A percentile compares a stretch with the other conserved stretches of the same genome.
Conservation (phyloP, 2,888 invertebrate species). For the Lithophane ornitopus region DNA sequence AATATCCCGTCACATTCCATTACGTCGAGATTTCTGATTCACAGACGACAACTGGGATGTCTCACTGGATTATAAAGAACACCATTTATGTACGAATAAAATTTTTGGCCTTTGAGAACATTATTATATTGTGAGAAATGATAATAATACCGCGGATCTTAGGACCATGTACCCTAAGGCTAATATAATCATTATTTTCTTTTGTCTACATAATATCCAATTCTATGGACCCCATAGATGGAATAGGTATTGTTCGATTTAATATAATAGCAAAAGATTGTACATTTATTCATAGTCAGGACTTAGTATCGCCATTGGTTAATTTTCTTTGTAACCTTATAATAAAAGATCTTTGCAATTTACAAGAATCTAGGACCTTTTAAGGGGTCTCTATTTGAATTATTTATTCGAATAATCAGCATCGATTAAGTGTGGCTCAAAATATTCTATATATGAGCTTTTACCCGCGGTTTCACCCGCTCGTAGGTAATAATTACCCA, state of each 20-base stretch:
- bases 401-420: constrained; percentile 1
- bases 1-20: constrained; percentile 13
- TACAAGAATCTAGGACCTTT: not conserved
- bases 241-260: constrained; percentile 3
- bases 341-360: constrained; percentile 12
- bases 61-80: not conserved
- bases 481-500: too few species aligned
- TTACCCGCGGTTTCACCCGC: too few species aligned
- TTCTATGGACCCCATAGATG: not conserved
- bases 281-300: constrained; percentile 21
- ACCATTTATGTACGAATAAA: not conserved
- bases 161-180: not conserved
- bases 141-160: not conserved
- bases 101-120: not conserved
- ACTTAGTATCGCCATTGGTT: not conserved
- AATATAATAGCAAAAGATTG: constrained; percentile 14
- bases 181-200: not conserved
- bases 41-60: not conserved
- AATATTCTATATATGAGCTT: not conserved
- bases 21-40: constrained; percentile 14
- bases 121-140: not conserved
- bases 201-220: not conserved
- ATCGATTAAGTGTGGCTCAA: not conserved
- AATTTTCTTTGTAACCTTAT: not conserved
- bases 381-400: not conserved